Percentiles rank a stretch among this genome's conserved stretches.
phyloP scores from a whole-genome alignment of 2,797 vertebrate genomes.

The Mallotus villosus region DNA sequence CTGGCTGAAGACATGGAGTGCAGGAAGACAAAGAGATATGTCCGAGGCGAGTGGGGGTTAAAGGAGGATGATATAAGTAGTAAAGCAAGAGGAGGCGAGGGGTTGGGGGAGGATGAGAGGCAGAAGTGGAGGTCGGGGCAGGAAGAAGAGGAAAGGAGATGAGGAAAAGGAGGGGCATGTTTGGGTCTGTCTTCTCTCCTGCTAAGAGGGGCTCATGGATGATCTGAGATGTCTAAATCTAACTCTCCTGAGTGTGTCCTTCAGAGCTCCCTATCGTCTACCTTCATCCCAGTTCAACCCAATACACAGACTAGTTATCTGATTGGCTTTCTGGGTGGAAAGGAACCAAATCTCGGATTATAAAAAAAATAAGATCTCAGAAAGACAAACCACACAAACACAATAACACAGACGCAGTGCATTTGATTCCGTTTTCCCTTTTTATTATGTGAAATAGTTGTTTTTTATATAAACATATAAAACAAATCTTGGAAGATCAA shows the following conservation, averaged over 20 bases:
- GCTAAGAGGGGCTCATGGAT: not conserved
- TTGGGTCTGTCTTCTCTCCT: not conserved
- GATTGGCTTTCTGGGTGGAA: not conserved
- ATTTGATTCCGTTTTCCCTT: conserved; percentile 43
- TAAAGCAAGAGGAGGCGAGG: no score
- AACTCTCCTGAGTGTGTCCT: no score
- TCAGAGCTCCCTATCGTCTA: no score
- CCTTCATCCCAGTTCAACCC: no score
- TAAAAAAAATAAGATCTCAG: not conserved
- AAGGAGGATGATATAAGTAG: no score
- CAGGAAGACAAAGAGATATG: no score
- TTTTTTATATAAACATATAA: conserved; percentile 69
- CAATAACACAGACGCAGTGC: not conserved
- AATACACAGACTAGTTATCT: no score
- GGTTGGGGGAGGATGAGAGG: no score
- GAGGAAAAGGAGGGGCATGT: not conserved
- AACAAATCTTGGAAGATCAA: conserved; percentile 57
- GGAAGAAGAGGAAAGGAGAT: no score
- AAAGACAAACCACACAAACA: not conserved
- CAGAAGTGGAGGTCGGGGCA: no score
- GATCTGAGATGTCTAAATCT: not conserved
- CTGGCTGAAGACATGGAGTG: not conserved
- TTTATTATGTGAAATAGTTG: conserved; percentile 66
- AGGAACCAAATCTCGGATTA: no score
- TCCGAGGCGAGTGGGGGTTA: no score